Evolutionary conservation across 2,888 invertebrate species (phyloP).

Genomic region (Opisthograptis luteolata): DNA sequence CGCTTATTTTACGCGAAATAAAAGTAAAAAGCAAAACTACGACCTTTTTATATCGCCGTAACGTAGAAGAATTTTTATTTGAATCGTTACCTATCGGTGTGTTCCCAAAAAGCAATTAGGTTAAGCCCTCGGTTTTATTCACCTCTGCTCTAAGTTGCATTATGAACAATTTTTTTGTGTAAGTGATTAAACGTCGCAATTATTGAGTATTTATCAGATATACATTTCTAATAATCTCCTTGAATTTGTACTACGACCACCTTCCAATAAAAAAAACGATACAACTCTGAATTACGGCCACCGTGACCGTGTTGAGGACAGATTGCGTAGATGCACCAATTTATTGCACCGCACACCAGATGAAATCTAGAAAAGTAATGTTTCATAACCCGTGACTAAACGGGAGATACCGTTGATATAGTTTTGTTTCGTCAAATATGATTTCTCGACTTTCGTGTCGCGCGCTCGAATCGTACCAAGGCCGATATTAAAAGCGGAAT

Average conservation of each 20-base stretch:
- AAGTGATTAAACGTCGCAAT: too few species aligned
- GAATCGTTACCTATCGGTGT: too few species aligned
- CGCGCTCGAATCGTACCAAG: slow-evolving; percentile 63
- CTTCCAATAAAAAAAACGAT: slow-evolving; percentile 9
- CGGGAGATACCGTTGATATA: slow-evolving; percentile 56
- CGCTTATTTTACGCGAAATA: slow-evolving; percentile 6
- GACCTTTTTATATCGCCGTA: too few species aligned
- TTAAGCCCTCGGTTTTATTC: too few species aligned
- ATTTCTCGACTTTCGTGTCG: slow-evolving; percentile 64
- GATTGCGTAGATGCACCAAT: slow-evolving; percentile 37
- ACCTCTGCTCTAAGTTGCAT: too few species aligned
- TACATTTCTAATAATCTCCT: too few species aligned
- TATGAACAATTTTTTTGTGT: too few species aligned
- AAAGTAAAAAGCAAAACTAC: neutral
- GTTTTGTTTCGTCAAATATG: slow-evolving; percentile 62
- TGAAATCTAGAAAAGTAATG: slow-evolving; percentile 25
- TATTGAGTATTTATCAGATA: too few species aligned
- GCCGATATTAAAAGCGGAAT: slow-evolving; percentile 63
- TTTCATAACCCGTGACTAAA: slow-evolving; percentile 66
- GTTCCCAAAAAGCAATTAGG: too few species aligned
- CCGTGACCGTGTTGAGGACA: slow-evolving; percentile 32
- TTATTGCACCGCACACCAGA: slow-evolving; percentile 35
- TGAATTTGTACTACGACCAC: slow-evolving; percentile 2
- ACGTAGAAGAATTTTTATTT: too few species aligned
- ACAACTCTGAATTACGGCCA: slow-evolving; percentile 29